Conservation (phyloP, 1,140 invertebrate genomes). For the Hylaeus anthracinus region DNA sequence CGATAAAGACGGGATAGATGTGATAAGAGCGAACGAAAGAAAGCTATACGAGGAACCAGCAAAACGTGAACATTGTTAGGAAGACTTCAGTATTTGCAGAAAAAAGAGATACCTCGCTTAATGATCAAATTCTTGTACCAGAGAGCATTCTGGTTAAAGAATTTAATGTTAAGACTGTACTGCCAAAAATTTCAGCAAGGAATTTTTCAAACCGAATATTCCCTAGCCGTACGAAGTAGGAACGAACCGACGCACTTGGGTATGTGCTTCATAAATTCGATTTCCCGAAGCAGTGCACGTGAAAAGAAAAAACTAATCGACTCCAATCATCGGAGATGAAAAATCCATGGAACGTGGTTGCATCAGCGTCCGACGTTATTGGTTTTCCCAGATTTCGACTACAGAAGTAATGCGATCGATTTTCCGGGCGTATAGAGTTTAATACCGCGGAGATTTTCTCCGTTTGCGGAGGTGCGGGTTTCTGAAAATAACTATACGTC, state of each 20-base stretch:
- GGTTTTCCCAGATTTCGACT: slow-evolving; percentile 11
- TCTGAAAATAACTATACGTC: slow-evolving; percentile 26
- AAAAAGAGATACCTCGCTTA: no score
- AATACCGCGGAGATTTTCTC: slow-evolving; percentile 11
- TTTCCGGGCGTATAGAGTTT: slow-evolving; percentile 8
- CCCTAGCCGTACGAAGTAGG: no score
- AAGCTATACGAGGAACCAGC: neutral
- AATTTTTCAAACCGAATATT: no score
- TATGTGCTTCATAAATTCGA: no score
- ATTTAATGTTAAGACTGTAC: no score
- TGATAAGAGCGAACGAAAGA: slow-evolving; percentile 13
- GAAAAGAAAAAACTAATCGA: neutral
- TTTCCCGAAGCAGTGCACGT: no score
- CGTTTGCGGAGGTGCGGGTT: neutral
- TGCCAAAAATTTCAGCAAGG: no score
- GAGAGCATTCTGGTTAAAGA: no score
- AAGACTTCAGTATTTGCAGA: no score
- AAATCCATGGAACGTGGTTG: neutral
- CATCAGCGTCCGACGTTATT: slow-evolving; percentile 5
- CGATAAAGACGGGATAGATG: slow-evolving; percentile 7
- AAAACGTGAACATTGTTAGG: neutral
- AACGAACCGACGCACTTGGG: no score
- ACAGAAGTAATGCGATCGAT: slow-evolving; percentile 17
- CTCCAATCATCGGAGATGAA: neutral
- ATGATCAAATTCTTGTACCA: no score